A percentile compares a stretch with the other conserved stretches of the same genome.
These are phyloP conservation scores for Cataglyphis rosenhaueri DNA, from an alignment of 2,888 invertebrate genomes.

Conservation along the genomic window DNA sequence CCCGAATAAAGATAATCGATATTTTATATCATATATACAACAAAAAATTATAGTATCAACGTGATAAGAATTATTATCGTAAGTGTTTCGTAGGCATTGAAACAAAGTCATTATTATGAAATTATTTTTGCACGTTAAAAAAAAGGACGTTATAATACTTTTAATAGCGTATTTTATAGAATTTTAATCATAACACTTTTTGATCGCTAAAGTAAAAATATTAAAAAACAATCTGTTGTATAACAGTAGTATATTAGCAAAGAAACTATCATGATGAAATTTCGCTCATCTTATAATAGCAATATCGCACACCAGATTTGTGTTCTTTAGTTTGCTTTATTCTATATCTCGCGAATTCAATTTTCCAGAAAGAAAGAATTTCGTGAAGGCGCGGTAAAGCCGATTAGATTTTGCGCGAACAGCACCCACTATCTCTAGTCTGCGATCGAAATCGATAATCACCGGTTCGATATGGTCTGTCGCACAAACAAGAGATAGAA, in stretches of 20 bases:
- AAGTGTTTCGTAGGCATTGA: background rate
- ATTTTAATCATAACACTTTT: background rate
- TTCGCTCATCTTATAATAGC: background rate
- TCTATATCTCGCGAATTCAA: background rate
- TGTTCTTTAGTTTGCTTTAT: background rate
- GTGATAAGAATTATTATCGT: background rate
- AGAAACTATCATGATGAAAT: background rate
- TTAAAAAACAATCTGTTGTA: background rate
- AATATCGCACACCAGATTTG: background rate
- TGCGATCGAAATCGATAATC: slow-evolving; percentile 45
- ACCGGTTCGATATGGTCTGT: slow-evolving; percentile 48
- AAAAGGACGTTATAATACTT: background rate
- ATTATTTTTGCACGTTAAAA: background rate
- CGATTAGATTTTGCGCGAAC: slow-evolving; percentile 20
- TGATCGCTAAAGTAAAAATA: slow-evolving; percentile 1
- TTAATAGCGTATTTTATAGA: background rate
- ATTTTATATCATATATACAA: slow-evolving; percentile 44
- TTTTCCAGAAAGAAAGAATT: slow-evolving; percentile 20
- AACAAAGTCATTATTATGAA: slow-evolving; percentile 6
- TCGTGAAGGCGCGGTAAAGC: slow-evolving; percentile 8
- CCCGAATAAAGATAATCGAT: slow-evolving; percentile 61
- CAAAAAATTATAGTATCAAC: background rate
- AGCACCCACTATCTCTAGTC: slow-evolving; percentile 40
- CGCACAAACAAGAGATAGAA: slow-evolving; percentile 40
- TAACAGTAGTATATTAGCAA: background rate